These are phyloP conservation scores for Otocyon megalotis DNA, from an alignment of 2,113 vertebrate genomes.

Conservation along the genomic window DNA sequence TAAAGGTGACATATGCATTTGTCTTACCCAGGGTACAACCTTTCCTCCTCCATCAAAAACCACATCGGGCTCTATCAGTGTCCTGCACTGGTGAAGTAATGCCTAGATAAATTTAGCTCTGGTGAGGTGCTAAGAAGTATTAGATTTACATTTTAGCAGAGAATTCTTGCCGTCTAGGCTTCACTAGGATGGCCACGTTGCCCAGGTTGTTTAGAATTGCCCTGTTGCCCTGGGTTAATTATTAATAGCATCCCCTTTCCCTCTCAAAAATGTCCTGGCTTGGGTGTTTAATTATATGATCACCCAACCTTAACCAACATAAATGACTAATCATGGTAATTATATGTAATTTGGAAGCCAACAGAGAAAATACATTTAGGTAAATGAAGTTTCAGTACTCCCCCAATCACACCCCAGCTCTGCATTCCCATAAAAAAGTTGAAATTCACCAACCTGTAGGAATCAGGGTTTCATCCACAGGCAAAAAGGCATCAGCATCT, in stretches of 20 bases:
- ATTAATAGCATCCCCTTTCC: not conserved
- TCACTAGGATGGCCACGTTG: not conserved
- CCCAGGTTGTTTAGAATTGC: not conserved
- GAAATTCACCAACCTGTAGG: conserved; percentile 90
- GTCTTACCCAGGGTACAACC: not conserved
- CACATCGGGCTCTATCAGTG: not conserved
- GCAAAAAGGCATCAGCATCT: conserved; percentile 91
- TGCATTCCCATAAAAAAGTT: not conserved
- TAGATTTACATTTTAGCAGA: not conserved
- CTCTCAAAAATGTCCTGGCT: not conserved
- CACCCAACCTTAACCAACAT: not conserved
- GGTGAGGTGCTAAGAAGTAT: not conserved
- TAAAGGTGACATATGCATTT: not conserved
- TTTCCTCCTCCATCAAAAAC: not conserved
- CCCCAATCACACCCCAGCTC: not conserved
- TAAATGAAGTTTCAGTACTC: not conserved
- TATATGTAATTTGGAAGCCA: not conserved
- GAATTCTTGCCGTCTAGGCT: not conserved
- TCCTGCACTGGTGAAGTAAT: not conserved
- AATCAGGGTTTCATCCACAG: conserved; percentile 91
- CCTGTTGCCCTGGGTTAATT: not conserved
- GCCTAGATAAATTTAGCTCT: not conserved
- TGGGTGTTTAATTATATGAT: not conserved
- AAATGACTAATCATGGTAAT: not conserved
- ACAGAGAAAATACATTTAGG: not conserved